These are phyloP conservation scores for Artemia sp. DNA, from an alignment of 2,888 invertebrate species.

Conservation along the genomic window DNA sequence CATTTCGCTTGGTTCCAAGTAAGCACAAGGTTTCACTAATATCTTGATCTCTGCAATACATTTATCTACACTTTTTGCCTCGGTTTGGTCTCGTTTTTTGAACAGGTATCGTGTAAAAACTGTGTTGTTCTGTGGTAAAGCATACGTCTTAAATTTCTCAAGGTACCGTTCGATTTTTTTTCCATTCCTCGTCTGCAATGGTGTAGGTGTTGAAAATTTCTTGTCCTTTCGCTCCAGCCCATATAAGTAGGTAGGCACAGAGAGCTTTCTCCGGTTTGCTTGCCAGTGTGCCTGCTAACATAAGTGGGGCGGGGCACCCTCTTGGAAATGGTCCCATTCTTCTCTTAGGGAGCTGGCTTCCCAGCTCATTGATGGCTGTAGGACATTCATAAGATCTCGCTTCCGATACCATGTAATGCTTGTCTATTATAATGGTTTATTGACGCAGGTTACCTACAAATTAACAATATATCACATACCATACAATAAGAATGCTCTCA, in stretches of 20 bases:
- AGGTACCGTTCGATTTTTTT: slow-evolving; percentile 1
- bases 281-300: no score
- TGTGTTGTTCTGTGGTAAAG: neutral
- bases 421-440: no score
- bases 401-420: no score
- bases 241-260: slow-evolving; percentile 1
- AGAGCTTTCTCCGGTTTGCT: neutral
- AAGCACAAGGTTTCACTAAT: neutral
- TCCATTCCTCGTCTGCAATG: neutral
- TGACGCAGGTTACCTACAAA: no score
- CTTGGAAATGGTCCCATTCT: no score
- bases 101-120: neutral
- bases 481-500: no score
- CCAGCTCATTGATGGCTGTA: no score
- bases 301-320: no score
- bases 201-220: slow-evolving; percentile 17
- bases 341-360: no score
- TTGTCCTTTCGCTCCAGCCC: neutral
- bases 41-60: neutral
- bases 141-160: neutral
- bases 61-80: neutral
- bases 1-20: neutral
- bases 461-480: no score
- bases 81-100: neutral
- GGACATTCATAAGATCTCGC: no score